phyloP scores from a whole-genome alignment of 2,113 vertebrate species.

The Amphiprion ocellaris region DNA sequence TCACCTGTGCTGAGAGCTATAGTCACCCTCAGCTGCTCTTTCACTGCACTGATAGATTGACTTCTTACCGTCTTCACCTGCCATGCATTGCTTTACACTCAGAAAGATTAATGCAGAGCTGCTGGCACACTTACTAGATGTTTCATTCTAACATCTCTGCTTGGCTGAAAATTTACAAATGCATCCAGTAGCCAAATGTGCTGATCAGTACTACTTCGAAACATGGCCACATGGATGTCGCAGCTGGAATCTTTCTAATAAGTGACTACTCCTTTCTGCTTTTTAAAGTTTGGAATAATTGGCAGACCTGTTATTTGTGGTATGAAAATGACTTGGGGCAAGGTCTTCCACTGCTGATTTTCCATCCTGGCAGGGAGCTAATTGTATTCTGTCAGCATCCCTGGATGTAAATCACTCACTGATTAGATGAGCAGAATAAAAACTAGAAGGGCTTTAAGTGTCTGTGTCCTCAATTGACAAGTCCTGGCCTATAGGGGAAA shows the following conservation, averaged over 20 bases:
- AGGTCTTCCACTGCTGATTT: conserved; percentile 28
- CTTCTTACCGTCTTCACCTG: background rate
- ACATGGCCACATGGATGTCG: background rate
- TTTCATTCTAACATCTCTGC: background rate
- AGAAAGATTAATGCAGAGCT: background rate
- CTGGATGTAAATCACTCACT: conserved; percentile 46
- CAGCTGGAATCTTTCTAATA: background rate
- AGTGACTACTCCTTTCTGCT: conserved; percentile 7
- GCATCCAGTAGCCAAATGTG: background rate
- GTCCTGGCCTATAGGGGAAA: background rate
- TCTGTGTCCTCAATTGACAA: conserved; percentile 22
- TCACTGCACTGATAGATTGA: conserved; percentile 11
- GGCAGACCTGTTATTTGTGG: conserved; percentile 11
- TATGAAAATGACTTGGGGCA: conserved; percentile 28
- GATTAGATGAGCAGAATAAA: conserved; percentile 51
- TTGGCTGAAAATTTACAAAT: background rate
- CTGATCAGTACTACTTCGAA: background rate
- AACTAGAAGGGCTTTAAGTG: conserved; percentile 26
- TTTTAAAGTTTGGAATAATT: conserved; percentile 17
- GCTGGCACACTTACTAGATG: background rate
- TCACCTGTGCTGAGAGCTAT: conserved; percentile 48
- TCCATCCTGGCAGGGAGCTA: conserved; percentile 50
- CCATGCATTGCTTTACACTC: background rate
- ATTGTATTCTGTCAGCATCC: conserved; percentile 57
- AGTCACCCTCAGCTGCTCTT: background rate